Evolutionary conservation across 2,797 vertebrate genomes (phyloP).

Genomic region (Falco columbarius): DNA sequence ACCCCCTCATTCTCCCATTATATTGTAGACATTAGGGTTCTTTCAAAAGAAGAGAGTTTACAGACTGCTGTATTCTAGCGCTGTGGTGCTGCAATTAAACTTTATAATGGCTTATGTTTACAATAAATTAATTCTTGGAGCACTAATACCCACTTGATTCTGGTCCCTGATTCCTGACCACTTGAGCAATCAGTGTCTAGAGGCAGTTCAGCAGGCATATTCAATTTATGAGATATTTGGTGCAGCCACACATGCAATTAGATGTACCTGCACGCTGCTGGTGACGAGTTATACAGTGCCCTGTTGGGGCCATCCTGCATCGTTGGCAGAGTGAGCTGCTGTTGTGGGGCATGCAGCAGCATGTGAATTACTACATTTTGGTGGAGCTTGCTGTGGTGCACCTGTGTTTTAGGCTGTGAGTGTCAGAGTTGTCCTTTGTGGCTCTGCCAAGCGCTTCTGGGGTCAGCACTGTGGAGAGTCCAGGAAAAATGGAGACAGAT

Average conservation of each 20-base stretch:
- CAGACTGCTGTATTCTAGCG: background rate
- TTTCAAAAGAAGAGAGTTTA: background rate
- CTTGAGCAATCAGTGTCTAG: background rate
- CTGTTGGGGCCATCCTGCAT: background rate
- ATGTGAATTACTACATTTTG: fast-evolving
- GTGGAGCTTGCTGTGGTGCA: background rate
- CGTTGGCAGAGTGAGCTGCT: background rate
- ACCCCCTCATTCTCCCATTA: background rate
- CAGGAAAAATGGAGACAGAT: background rate
- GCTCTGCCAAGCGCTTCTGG: background rate
- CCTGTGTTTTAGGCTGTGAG: background rate
- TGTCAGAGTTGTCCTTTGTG: background rate
- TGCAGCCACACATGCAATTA: background rate
- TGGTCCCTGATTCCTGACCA: background rate
- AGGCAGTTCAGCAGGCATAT: background rate
- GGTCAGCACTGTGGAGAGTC: background rate
- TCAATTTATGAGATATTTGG: background rate
- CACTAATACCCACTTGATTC: background rate
- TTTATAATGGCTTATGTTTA: background rate
- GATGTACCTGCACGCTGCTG: fast-evolving
- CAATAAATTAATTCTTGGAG: background rate
- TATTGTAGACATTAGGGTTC: background rate
- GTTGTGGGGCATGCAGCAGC: background rate
- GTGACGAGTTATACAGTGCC: background rate
- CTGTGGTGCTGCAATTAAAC: background rate